A percentile compares a stretch with the other conserved stretches of the same genome.
These are phyloP conservation scores for Octopus bimaculoides DNA, from an alignment of 1,140 invertebrate species.

Conservation along the genomic window DNA sequence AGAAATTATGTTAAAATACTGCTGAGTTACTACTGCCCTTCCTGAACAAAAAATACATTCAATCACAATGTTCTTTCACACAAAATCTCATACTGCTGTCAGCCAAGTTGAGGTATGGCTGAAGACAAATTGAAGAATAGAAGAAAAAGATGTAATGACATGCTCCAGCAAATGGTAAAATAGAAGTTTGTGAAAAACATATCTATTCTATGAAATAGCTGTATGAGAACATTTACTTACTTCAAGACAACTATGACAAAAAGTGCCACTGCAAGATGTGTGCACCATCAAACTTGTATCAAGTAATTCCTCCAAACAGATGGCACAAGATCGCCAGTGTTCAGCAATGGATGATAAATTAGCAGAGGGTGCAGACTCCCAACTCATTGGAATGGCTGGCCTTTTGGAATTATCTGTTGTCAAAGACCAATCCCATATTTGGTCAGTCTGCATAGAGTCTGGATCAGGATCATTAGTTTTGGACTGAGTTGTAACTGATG, in stretches of 20 bases:
- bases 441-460: not conserved
- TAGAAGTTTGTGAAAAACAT: not conserved
- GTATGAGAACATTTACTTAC: slow-evolving; percentile 52
- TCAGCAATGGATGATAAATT: slow-evolving; percentile 20
- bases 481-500: not conserved
- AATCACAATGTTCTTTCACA: too few species aligned
- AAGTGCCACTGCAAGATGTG: slow-evolving; percentile 61
- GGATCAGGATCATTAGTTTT: not conserved
- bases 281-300: slow-evolving; percentile 64
- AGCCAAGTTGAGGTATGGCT: too few species aligned
- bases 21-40: not conserved
- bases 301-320: slow-evolving; percentile 66
- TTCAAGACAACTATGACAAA: slow-evolving; percentile 66
- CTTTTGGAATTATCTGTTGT: not conserved
- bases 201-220: slow-evolving; percentile 13
- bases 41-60: not conserved
- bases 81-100: too few species aligned
- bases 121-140: not conserved
- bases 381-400: not conserved
- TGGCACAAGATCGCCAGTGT: slow-evolving; percentile 61
- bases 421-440: not conserved
- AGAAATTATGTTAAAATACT: too few species aligned
- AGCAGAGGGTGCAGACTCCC: not conserved
- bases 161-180: too few species aligned
- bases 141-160: not conserved